A percentile compares a stretch with the other conserved stretches of the same genome.
These are phyloP conservation scores for Heliothis peltigera DNA, from an alignment of 2,888 invertebrate genomes.

Conservation along the genomic window DNA sequence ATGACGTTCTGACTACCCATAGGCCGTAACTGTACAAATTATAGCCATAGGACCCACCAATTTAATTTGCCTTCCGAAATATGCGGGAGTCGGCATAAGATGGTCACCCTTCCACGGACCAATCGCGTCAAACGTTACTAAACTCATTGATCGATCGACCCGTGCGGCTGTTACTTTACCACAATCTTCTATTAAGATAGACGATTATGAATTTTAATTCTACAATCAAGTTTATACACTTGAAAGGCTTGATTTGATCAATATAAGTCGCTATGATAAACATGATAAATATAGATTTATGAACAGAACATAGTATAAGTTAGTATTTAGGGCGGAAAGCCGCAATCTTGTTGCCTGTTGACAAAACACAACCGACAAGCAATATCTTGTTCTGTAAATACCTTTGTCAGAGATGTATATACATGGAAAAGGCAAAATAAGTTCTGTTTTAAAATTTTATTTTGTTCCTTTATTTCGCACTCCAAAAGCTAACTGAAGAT, in stretches of 20 bases:
- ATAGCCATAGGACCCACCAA: too few relatives aligned
- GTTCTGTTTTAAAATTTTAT: background rate
- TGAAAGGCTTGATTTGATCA: background rate
- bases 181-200: too few relatives aligned
- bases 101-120: too few relatives aligned
- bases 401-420: constrained; percentile 53
- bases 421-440: constrained; percentile 18
- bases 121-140: background rate
- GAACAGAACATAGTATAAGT: constrained; percentile 35
- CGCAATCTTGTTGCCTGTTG: constrained; percentile 72
- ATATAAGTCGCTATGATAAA: constrained; percentile 10
- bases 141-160: too few relatives aligned
- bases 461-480: too few relatives aligned
- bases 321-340: constrained; percentile 64
- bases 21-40: too few relatives aligned
- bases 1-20: too few relatives aligned
- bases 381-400: constrained; percentile 72
- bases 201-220: background rate
- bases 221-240: background rate
- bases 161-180: too few relatives aligned
- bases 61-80: too few relatives aligned
- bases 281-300: constrained; percentile 38
- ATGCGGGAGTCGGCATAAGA: too few relatives aligned
- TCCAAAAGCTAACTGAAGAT: too few relatives aligned
- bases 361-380: constrained; percentile 70